Percentiles rank a stretch among this genome's conserved stretches.
Evolutionary conservation across 2,113 vertebrate genomes (phyloP).

Genomic region (Carlito syrichta): DNA sequence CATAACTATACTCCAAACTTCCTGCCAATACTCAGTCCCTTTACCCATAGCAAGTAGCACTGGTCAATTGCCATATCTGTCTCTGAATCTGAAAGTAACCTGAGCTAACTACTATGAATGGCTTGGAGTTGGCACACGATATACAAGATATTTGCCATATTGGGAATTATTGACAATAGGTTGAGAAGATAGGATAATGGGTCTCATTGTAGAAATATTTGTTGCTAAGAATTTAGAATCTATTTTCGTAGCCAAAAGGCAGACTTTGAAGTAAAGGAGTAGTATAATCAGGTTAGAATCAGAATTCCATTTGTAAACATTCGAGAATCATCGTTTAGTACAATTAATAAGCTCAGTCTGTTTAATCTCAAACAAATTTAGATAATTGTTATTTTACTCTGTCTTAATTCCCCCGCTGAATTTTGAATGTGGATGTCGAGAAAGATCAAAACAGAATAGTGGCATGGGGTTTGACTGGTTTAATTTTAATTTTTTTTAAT

Average conservation of each 20-base stretch:
- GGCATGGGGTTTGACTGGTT: neutral
- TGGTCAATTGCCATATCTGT: neutral
- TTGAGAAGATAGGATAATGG: neutral
- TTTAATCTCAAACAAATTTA: neutral
- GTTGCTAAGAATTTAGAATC: neutral
- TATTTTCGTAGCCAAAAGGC: neutral
- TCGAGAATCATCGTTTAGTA: neutral
- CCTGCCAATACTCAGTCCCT: neutral
- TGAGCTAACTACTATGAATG: neutral
- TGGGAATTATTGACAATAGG: neutral
- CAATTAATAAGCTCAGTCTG: neutral
- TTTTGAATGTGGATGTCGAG: neutral
- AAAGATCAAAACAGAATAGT: neutral
- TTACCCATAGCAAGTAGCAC: neutral
- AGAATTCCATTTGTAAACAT: neutral
- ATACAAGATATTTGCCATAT: neutral
- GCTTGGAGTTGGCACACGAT: neutral
- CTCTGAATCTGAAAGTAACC: neutral
- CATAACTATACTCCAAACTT: neutral
- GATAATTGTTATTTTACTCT: neutral
- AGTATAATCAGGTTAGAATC: neutral
- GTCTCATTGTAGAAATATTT: neutral
- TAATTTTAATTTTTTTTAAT: neutral
- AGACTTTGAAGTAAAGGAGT: neutral
- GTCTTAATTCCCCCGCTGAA: neutral